Conservation (phyloP, 2,113 vertebrate genomes). For the Spheniscus mendiculus region DNA sequence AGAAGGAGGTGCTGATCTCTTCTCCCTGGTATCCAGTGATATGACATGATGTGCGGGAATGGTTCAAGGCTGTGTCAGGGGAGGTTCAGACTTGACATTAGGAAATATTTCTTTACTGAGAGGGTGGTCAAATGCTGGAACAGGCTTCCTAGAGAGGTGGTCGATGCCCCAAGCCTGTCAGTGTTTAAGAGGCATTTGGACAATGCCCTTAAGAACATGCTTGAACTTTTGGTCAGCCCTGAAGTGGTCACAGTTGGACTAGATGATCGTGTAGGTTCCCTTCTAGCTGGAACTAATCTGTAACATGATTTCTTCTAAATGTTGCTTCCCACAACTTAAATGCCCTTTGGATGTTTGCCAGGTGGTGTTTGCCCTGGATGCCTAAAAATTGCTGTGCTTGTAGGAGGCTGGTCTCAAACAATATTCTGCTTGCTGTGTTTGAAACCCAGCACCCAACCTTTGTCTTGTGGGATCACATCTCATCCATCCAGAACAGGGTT, state of each 20-base stretch:
- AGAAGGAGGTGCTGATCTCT: background rate
- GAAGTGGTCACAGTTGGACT: too few species aligned
- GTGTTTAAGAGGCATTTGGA: background rate
- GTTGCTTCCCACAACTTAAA: background rate
- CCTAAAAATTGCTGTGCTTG: background rate
- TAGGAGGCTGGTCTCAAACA: background rate
- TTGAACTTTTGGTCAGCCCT: background rate
- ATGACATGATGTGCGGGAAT: background rate
- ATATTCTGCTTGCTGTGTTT: background rate
- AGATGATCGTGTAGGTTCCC: background rate
- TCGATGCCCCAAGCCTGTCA: rapidly evolving
- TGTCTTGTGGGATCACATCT: background rate
- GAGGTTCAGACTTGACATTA: background rate
- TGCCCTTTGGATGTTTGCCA: background rate
- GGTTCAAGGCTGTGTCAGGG: background rate
- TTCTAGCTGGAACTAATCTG: background rate
- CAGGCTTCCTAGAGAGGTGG: background rate
- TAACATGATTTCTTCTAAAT: background rate
- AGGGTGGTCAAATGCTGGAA: background rate
- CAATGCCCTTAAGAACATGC: background rate
- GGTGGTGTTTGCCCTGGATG: background rate
- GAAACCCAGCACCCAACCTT: background rate
- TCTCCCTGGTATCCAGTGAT: background rate
- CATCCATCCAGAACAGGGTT: background rate
- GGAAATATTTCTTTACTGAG: background rate